phyloP scores from a whole-genome alignment of 2,797 vertebrate species.

The Coreius guichenoti region DNA sequence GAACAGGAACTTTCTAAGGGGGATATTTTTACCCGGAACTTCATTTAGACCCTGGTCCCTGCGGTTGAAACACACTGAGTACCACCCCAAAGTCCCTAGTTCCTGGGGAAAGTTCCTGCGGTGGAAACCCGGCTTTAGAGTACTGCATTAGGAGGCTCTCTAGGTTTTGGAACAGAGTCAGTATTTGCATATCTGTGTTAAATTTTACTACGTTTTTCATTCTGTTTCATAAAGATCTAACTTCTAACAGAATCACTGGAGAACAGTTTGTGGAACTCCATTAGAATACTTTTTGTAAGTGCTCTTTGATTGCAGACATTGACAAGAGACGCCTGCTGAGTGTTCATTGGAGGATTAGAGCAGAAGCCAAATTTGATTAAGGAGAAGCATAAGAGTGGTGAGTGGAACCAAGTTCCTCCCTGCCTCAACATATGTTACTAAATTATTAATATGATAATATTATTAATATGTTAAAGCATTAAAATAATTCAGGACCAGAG shows the following conservation, averaged over 20 bases:
- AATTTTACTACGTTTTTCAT: neutral
- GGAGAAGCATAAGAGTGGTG: neutral
- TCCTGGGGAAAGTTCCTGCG: no score
- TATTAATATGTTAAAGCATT: conserved; percentile 6
- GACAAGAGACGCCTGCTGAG: conserved; percentile 19
- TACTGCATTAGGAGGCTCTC: neutral
- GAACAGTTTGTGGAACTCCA: conserved; percentile 5
- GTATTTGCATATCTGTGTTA: neutral
- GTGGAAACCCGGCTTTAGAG: neutral
- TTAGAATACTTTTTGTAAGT: neutral
- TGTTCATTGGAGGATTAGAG: conserved; percentile 36
- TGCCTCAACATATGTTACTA: neutral
- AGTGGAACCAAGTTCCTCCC: neutral
- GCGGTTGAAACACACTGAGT: no score
- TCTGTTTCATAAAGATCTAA: neutral
- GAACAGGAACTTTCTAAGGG: no score
- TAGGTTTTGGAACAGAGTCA: neutral
- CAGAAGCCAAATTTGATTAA: conserved; percentile 17
- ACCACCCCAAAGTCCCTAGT: no score
- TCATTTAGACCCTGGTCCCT: no score
- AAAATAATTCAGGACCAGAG: neutral
- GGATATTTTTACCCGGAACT: no score
- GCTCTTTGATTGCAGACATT: conserved; percentile 16
- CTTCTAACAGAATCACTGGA: conserved; percentile 24
- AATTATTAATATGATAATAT: conserved; percentile 17